Evolutionary conservation across 2,797 vertebrate species (phyloP), one percentile per base, ranked within the genome.

Genomic region (Halcyon badia): DNA sequence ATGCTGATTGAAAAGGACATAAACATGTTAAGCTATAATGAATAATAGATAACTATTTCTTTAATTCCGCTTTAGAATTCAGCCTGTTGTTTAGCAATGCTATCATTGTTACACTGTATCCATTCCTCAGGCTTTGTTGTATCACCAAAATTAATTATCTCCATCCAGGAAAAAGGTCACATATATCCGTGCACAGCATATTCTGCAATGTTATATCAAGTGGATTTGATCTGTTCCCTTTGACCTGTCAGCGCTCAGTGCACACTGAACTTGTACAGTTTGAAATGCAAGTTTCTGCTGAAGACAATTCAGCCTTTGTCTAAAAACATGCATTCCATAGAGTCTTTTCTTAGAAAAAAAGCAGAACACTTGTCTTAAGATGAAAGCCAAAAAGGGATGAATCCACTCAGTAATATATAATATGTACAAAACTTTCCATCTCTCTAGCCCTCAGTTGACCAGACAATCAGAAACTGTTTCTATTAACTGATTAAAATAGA

Each of bases 401-500:
- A 83, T 70, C 46, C 22, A 14, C 64, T 76, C 31, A 64, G 35
- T 37, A 79, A 44, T 15, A 58, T 5, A 15, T 24, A 84, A 68
- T 35, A 76, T 2, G 9, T 52, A 33, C 44, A 64, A 93, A 90
- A 84, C 84, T 84, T 94, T 89, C 71, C 66, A 64, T 89, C 26
- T 95, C 73, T 82, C 35, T 87, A 80, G 72, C 35, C 51, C 35
- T 79, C 26, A 57, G n/a, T 41, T 83, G 73, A 48, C 77, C 64
- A 91, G 87, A 85, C 70, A 96, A 33, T 90, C 58, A 89, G 68
- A 84, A 92, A 77, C 56, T 49, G 39, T 60, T 90, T 89, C 46
- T 89, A 24, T 77, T 87, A 64, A 70, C 46, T 73, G 83, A 93
- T 83, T 91, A 94, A 96, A 96, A 93, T 62, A 95, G 84, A 95